Evolutionary conservation across 1,140 invertebrate genomes (phyloP).

Genomic region (Cyphomyrmex costatus): DNA sequence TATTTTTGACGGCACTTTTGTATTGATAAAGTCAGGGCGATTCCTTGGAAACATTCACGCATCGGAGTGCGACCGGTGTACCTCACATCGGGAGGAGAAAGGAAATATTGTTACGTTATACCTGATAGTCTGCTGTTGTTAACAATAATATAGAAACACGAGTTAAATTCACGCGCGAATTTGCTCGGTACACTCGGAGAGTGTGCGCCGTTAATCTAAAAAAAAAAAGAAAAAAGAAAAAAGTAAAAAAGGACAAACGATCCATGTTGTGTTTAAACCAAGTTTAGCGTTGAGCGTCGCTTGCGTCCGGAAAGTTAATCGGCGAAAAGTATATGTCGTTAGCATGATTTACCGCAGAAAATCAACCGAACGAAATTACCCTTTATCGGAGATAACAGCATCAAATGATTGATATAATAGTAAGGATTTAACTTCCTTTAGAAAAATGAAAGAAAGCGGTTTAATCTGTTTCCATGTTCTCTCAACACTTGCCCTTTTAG

Average conservation of each 20-base stretch:
- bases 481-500: background rate
- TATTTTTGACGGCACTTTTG: slow-evolving; percentile 80
- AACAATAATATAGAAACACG: slow-evolving; percentile 77
- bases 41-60: slow-evolving; percentile 72
- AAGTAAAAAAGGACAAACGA: slow-evolving; percentile 42
- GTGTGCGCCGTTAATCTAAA: slow-evolving; percentile 53
- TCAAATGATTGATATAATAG: background rate
- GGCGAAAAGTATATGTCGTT: background rate
- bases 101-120: slow-evolving; percentile 73
- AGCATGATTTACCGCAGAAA: background rate
- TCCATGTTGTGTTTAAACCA: slow-evolving; percentile 52
- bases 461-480: background rate
- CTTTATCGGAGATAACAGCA: background rate
- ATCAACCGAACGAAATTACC: background rate
- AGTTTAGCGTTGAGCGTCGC: slow-evolving; percentile 34
- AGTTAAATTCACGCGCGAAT: slow-evolving; percentile 63
- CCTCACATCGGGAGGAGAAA: slow-evolving; percentile 70
- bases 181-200: slow-evolving; percentile 65
- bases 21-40: slow-evolving; percentile 71
- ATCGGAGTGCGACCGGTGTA: slow-evolving; percentile 80
- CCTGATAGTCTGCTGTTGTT: slow-evolving; percentile 81
- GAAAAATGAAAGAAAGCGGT: background rate
- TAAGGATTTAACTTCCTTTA: background rate
- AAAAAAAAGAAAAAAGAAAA: slow-evolving; percentile 36
- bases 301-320: slow-evolving; percentile 1